phyloP scores from a whole-genome alignment of 1,140 invertebrate genomes.

The Brachionus rotundiformis region DNA sequence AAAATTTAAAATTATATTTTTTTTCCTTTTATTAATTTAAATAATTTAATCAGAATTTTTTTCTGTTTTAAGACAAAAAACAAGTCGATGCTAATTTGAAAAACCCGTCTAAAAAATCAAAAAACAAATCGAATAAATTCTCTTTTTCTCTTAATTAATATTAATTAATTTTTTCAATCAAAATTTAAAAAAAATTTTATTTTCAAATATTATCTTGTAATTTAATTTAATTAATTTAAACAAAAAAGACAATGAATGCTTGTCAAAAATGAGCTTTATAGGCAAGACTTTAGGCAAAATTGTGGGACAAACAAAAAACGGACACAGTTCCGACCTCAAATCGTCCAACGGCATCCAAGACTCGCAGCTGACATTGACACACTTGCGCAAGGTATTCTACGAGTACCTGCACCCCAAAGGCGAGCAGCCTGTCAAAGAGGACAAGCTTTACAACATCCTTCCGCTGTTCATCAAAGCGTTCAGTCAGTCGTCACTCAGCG shows the following conservation, averaged over 20 bases:
- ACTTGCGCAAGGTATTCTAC: conserved; percentile 90
- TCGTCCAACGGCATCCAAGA: not conserved
- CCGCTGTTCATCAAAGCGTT: conserved; percentile 97
- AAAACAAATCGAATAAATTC: not conserved
- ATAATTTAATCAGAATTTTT: too few relatives aligned
- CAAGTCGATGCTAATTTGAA: not conserved
- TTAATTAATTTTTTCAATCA: too few relatives aligned
- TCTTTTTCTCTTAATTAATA: too few relatives aligned
- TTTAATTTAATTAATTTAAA: not conserved
- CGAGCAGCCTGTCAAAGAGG: conserved; percentile 74
- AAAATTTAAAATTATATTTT: too few relatives aligned
- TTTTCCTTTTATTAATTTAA: too few relatives aligned
- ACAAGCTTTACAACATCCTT: conserved; percentile 94
- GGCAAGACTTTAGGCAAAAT: conserved; percentile 43
- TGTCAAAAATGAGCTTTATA: conserved; percentile 40
- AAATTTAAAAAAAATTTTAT: too few relatives aligned
- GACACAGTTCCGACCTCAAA: not conserved
- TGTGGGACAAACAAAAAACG: not conserved
- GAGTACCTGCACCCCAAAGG: conserved; percentile 85
- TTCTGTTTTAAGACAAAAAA: not conserved
- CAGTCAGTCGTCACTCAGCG: conserved; percentile 80
- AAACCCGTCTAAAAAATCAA: not conserved
- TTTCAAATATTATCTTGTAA: not conserved
- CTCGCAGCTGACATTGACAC: conserved; percentile 78
- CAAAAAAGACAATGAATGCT: not conserved